Percentiles rank a stretch among this genome's conserved stretches.
These are phyloP conservation scores for Tauraco hartlaubi DNA, from an alignment of 2,797 vertebrate species.

Conservation along the genomic window DNA sequence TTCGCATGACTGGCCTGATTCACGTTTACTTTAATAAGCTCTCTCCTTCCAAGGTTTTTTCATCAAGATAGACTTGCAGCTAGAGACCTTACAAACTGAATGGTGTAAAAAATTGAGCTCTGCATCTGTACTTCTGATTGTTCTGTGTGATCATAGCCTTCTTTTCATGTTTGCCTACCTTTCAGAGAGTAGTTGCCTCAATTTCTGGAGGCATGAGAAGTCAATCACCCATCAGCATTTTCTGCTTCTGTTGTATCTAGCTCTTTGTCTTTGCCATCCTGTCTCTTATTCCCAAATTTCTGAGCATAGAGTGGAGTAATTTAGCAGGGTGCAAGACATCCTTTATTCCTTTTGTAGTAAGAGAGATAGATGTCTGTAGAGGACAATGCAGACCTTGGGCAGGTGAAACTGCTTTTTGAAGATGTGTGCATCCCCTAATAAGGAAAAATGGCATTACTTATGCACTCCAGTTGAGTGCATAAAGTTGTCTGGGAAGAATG, in stretches of 20 bases:
- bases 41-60: not conserved
- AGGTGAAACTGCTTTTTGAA: not conserved
- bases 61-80: not conserved
- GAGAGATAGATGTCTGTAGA: not conserved
- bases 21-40: not conserved
- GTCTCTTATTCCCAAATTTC: not conserved
- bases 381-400: not conserved
- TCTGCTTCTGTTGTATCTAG: not conserved
- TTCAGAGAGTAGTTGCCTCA: not conserved
- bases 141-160: not conserved
- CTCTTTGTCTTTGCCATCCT: not conserved
- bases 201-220: not conserved
- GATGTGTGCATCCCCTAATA: not conserved
- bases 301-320: not conserved
- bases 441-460: not conserved
- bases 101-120: not conserved
- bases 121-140: not conserved
- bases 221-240: not conserved
- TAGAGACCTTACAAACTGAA: not conserved
- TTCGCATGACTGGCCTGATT: not conserved
- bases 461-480: not conserved
- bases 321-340: not conserved
- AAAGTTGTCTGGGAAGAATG: not conserved
- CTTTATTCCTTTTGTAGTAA: not conserved
- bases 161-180: not conserved